Base-by-base conservation (phyloP, 1,140 invertebrate genomes). In the Laupala kohalensis region DNA sequence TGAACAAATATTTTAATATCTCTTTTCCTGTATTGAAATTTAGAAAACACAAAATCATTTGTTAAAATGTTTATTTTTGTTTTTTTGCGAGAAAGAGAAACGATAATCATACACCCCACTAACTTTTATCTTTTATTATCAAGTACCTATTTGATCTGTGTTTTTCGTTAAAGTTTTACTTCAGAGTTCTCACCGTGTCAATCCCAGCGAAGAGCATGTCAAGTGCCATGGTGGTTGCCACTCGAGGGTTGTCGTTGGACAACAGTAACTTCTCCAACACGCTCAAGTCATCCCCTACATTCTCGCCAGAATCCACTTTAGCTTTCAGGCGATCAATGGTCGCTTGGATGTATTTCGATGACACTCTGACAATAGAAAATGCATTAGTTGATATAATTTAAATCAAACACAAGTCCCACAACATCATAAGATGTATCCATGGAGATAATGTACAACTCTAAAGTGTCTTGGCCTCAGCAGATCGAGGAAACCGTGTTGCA, bases 101-200 rank as follows among this genome's bases (percentile, higher is more conserved):
- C n/a, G n/a, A n/a, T n/a, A n/a, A n/a, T n/a, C n/a, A n/a, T n/a
- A n/a, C n/a, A n/a, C n/a, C n/a, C n/a, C n/a, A n/a, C n/a, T n/a
- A n/a, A n/a, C n/a, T n/a, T n/a, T n/a, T n/a, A n/a, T n/a, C n/a
- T n/a, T n/a, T n/a, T n/a, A n/a, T n/a, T n/a, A n/a, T n/a, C n/a
- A n/a, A n/a, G n/a, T n/a, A n/a, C n/a, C n/a, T n/a, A n/a, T n/a
- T n/a, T n/a, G n/a, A n/a, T n/a, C n/a, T n/a, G n/a, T n/a, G n/a
- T n/a, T n/a, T n/a, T n/a, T n/a, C n/a, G n/a, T n/a, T n/a, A n/a
- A n/a, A n/a, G n/a, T n/a, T n/a, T n/a, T n/a, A n/a, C n/a, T n/a
- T n/a, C n/a, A n/a, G n/a, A n/a, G n/a, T n/a, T n/a, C 69, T 70
- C 62, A 73, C 72, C n/a, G 72, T 71, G n/a, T 73, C 72, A 67